Evolutionary conservation across 2,113 vertebrate species (phyloP).

Genomic region (Gnathonemus echidnorhynchus): DNA sequence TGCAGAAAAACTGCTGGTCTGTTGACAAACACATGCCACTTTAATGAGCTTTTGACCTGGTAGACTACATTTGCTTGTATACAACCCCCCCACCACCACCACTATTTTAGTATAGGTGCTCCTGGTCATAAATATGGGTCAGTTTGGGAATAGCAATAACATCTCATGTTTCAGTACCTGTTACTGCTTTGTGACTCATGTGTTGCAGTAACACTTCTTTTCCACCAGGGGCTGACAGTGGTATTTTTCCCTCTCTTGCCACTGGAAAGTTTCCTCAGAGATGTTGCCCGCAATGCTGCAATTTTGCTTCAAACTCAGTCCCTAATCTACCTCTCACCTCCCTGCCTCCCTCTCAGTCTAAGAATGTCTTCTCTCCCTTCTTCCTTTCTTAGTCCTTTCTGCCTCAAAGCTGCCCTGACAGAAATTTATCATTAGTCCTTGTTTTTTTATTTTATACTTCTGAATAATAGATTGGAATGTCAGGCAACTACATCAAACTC

Average conservation of each 20-base stretch:
- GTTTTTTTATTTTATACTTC: neutral
- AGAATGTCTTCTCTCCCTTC: neutral
- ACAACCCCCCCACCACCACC: neutral
- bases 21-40: neutral
- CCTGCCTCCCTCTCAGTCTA: neutral
- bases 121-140: neutral
- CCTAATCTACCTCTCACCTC: neutral
- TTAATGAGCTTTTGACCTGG: neutral
- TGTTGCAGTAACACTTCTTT: neutral
- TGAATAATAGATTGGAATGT: neutral
- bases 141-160: neutral
- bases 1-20: neutral
- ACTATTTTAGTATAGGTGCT: neutral
- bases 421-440: neutral
- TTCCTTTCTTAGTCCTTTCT: neutral
- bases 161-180: neutral
- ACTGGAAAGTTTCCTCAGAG: neutral
- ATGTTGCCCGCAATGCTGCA: neutral
- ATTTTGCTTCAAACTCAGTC: neutral
- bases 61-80: neutral
- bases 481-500: neutral
- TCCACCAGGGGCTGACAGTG: slow-evolving; percentile 18
- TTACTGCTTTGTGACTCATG: neutral
- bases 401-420: too few relatives aligned
- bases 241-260: neutral